Evolutionary conservation across 2,888 invertebrate species (phyloP).

Genomic region (Caenorhabditis sp.): DNA sequence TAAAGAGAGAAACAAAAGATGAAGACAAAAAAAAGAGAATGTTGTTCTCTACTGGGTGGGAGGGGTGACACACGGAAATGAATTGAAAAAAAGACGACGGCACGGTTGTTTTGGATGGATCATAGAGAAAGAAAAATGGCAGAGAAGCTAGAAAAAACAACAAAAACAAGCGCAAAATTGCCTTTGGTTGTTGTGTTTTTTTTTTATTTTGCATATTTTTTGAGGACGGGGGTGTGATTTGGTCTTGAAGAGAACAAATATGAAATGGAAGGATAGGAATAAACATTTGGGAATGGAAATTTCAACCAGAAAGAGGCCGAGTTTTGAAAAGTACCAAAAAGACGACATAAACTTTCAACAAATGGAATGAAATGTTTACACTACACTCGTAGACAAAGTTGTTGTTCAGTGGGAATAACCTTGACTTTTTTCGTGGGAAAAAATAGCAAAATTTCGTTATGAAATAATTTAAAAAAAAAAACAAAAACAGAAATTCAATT

Average conservation of each 20-base stretch:
- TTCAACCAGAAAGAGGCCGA: no score
- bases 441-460: no score
- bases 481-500: no score
- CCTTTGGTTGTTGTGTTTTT: neutral
- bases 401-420: no score
- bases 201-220: neutral
- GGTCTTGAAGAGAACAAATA: neutral
- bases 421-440: no score
- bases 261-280: no score
- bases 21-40: neutral
- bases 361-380: no score
- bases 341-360: no score
- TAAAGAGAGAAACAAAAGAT: neutral
- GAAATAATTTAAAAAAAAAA: no score
- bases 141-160: neutral
- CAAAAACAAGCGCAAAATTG: neutral
- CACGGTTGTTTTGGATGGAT: neutral
- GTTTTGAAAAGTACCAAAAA: no score
- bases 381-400: no score
- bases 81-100: neutral
- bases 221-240: neutral
- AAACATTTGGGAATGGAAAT: no score
- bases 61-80: neutral
- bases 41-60: neutral
- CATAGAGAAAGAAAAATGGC: neutral